phyloP scores from a whole-genome alignment of 30 jellyfish, hydroid and myxozoan species.

The Cassiopea xamachana region DNA sequence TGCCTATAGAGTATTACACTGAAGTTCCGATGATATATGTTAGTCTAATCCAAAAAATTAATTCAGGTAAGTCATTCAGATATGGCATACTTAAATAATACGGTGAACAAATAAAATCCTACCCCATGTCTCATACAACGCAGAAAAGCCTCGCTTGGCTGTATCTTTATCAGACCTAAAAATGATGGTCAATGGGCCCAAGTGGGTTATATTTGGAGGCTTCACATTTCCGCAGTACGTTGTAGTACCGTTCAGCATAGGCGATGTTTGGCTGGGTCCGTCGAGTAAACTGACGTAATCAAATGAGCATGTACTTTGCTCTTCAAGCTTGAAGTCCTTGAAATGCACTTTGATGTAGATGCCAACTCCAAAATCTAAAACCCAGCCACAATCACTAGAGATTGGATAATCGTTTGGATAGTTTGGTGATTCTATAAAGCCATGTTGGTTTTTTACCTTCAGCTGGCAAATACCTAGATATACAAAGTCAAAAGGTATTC shows the following conservation, averaged over 20 bases:
- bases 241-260: conserved; percentile 60
- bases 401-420: conserved; percentile 88
- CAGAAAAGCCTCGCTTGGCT: conserved; percentile 80
- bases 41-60: too few species aligned
- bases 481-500: background rate
- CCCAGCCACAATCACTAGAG: conserved; percentile 78
- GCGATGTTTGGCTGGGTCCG: conserved; percentile 66
- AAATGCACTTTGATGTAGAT: conserved; percentile 60
- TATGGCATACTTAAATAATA: too few species aligned
- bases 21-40: too few species aligned
- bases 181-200: conserved; percentile 79
- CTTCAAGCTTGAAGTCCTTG: conserved; percentile 68
- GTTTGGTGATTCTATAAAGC: conserved; percentile 80
- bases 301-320: conserved; percentile 78
- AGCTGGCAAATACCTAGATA: conserved; percentile 79
- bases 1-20: too few species aligned
- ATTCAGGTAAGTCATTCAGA: too few species aligned
- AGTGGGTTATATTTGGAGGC: conserved; percentile 72
- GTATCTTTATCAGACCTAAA: conserved; percentile 88
- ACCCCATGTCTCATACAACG: conserved; percentile 84
- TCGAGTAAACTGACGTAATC: conserved; percentile 81
- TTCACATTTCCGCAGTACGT: conserved; percentile 67
- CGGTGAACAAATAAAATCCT: background rate
- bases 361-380: conserved; percentile 87
- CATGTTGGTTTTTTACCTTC: conserved; percentile 45